Percentiles rank a stretch among this genome's conserved stretches.
These are phyloP conservation scores for Aurelia sp. DNA, from an alignment of 30 jellyfish, hydroid and myxozoan genomes.

Conservation along the genomic window DNA sequence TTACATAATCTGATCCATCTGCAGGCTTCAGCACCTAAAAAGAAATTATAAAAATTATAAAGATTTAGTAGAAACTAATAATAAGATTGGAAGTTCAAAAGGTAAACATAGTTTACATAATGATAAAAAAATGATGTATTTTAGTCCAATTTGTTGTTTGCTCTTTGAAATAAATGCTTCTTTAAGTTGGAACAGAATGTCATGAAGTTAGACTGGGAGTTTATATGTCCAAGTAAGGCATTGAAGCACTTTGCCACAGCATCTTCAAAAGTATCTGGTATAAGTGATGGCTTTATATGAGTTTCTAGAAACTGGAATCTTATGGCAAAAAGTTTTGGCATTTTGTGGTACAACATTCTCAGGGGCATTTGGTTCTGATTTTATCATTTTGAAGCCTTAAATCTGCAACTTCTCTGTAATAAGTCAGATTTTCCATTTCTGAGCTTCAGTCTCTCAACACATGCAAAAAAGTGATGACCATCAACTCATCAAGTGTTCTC, in stretches of 20 bases:
- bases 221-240: neutral
- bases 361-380: too few relatives aligned
- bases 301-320: neutral
- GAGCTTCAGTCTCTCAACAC: too few relatives aligned
- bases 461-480: too few relatives aligned
- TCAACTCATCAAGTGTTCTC: too few relatives aligned
- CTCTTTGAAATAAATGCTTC: slow-evolving; percentile 1
- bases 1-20: slow-evolving; percentile 94
- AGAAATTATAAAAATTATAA: neutral
- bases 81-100: neutral
- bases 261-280: neutral
- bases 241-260: neutral
- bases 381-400: too few relatives aligned
- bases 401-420: too few relatives aligned
- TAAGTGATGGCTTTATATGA: slow-evolving; percentile 4
- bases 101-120: neutral
- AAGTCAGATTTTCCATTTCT: too few relatives aligned
- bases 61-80: neutral
- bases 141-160: slow-evolving; percentile 1
- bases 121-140: neutral
- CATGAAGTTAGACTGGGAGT: neutral
- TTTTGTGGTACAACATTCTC: too few relatives aligned
- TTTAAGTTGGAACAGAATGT: neutral
- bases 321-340: neutral
- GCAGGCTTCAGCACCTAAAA: slow-evolving; percentile 95